These are phyloP conservation scores for Crotalus tigris DNA, from an alignment of 2,113 vertebrate genomes.

Conservation along the genomic window DNA sequence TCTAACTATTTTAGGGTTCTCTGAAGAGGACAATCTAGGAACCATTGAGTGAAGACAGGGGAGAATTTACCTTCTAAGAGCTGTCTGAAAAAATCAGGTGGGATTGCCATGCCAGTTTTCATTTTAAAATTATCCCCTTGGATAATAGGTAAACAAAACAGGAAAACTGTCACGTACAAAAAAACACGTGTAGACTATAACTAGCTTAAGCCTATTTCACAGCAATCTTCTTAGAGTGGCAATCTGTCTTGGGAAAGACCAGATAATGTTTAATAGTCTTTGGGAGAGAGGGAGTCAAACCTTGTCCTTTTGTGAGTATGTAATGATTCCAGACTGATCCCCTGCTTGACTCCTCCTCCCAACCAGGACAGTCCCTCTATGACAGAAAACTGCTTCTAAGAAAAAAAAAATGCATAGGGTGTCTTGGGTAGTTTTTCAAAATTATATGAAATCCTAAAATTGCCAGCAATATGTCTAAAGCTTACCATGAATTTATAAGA, in stretches of 20 bases:
- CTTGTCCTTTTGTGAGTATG: too few species aligned
- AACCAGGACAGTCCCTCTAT: not conserved
- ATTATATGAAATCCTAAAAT: not conserved
- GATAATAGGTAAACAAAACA: not conserved
- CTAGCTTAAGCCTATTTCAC: too few species aligned
- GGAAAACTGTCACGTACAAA: too few species aligned
- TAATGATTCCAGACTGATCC: too few species aligned
- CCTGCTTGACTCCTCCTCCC: not conserved
- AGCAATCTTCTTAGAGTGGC: too few species aligned
- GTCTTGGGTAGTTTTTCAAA: not conserved
- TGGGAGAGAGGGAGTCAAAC: too few species aligned
- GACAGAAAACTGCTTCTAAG: not conserved
- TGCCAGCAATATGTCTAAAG: not conserved
- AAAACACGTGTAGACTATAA: too few species aligned
- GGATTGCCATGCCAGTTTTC: not conserved
- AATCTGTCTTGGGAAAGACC: too few species aligned
- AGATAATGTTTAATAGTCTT: too few species aligned
- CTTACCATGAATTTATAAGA: not conserved
- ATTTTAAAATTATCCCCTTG: not conserved
- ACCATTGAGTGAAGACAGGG: not conserved
- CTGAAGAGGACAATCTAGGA: not conserved
- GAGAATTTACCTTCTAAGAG: not conserved
- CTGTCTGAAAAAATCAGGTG: not conserved
- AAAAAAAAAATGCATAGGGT: not conserved
- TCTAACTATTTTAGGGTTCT: not conserved